A percentile compares a stretch with the other conserved stretches of the same genome.
Conservation (phyloP, 2,113 vertebrate genomes). For the Hiodon alosoides region DNA sequence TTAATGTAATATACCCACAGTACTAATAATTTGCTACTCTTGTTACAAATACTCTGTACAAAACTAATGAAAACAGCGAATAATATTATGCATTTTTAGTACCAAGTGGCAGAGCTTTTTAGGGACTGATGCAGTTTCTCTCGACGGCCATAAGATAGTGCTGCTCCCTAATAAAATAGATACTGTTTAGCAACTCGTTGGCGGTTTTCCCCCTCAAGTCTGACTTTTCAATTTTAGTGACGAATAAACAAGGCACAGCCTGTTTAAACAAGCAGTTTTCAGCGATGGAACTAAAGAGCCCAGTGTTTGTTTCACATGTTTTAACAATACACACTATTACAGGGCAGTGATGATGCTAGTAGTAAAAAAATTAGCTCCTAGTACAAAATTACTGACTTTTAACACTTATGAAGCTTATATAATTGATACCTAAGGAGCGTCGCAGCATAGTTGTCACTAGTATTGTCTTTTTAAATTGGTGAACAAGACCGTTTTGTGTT, state of each 20-base stretch:
- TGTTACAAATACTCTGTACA: no score
- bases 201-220: neutral
- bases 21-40: neutral
- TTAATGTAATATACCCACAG: neutral
- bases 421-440: neutral
- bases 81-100: no score
- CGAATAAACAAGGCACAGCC: no score
- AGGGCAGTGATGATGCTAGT: neutral
- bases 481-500: neutral
- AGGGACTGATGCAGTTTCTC: neutral
- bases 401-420: neutral
- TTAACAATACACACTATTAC: neutral
- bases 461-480: constrained; percentile 14
- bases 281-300: no score
- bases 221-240: neutral
- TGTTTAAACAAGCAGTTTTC: no score
- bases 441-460: neutral
- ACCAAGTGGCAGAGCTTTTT: no score
- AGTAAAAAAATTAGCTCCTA: no score
- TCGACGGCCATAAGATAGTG: constrained; percentile 28
- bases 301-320: neutral
- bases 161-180: constrained; percentile 30
- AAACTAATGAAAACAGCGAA: no score
- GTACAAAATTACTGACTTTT: neutral
- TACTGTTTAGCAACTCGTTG: neutral